These are phyloP conservation scores for Trichonephila clavipes DNA, from an alignment of 1,140 invertebrate genomes.

Conservation along the genomic window DNA sequence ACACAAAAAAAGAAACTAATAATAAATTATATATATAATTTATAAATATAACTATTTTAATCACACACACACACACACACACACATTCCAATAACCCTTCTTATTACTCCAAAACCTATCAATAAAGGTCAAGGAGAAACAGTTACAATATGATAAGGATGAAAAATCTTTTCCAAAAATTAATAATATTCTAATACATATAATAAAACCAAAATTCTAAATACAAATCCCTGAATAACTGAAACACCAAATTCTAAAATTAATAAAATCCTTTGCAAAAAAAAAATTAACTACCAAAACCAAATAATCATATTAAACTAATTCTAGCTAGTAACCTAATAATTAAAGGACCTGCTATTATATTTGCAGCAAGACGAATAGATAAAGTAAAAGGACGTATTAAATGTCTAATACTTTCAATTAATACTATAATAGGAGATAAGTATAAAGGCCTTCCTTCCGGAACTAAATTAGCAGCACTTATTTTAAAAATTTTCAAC, in stretches of 20 bases:
- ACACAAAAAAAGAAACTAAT: no score
- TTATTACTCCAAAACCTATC: no score
- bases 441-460: constrained; percentile 83
- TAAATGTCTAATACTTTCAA: constrained; percentile 81
- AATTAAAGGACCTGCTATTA: constrained; percentile 86
- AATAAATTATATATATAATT: no score
- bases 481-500: constrained; percentile 81
- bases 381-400: constrained; percentile 86
- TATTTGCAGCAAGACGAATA: constrained; percentile 86
- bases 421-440: constrained; percentile 82
- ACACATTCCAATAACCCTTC: no score
- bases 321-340: constrained; percentile 82
- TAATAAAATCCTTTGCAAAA: constrained; percentile 11
- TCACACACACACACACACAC: no score
- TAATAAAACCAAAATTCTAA: no score
- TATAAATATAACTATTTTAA: no score
- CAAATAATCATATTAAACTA: constrained; percentile 78
- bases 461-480: constrained; percentile 85
- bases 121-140: background rate
- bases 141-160: background rate
- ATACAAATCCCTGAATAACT: background rate
- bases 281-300: background rate
- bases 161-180: no score
- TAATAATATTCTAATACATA: no score
- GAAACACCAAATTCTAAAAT: background rate